Evolutionary conservation across 1,140 invertebrate species (phyloP), one percentile per base, ranked within the genome.

Genomic region (Argopecten irradians): DNA sequence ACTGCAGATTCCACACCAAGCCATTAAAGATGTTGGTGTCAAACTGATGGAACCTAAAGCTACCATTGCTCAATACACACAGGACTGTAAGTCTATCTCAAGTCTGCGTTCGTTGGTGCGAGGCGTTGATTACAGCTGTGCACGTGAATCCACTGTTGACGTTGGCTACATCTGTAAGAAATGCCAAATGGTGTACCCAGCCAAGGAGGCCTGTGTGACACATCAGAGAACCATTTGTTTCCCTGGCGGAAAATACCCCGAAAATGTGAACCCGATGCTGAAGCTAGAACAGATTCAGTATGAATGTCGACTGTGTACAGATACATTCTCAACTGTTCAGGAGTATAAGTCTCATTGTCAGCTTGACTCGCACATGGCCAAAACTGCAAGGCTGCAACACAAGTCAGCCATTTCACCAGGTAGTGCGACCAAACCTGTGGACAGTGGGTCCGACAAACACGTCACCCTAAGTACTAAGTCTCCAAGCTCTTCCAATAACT

Each of bases 91-190:
- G 86, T 93, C 93, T 9, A 90, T 96, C 34, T 91, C 92, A 32
- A 96, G 96, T 92, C 93, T 95, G 41, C 91, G 94, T 86, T 93
- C 88, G 34, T 87, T 93, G 34, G 93, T 95, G 14, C 93, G 92
- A 41, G 88, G 89, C 34, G 90, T 90, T 22, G 94, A 95, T 90
- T 93, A 94, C 84, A 88, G 92, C 83, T 93, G 93, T 86, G 93
- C 92, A 92, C 96, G 90, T 93, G 96, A 97, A 90, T 95, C 97
- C 1, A 97, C 98, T 92, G 96, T 97, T 82, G 98, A 98, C 93
- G 96, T 98, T 32, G 98, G 97, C 91, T 97, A 97, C 96, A 97
- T 98, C 86, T 98, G 98, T 96, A 97, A 98, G 93, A 97, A 97
- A 93, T 98, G 98, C 95, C 97, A 97, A 87, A 96, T 97, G 84